A percentile compares a stretch with the other conserved stretches of the same genome.
These are phyloP conservation scores for Acipenser ruthenus DNA, from an alignment of 2,797 vertebrate genomes.

Conservation along the genomic window DNA sequence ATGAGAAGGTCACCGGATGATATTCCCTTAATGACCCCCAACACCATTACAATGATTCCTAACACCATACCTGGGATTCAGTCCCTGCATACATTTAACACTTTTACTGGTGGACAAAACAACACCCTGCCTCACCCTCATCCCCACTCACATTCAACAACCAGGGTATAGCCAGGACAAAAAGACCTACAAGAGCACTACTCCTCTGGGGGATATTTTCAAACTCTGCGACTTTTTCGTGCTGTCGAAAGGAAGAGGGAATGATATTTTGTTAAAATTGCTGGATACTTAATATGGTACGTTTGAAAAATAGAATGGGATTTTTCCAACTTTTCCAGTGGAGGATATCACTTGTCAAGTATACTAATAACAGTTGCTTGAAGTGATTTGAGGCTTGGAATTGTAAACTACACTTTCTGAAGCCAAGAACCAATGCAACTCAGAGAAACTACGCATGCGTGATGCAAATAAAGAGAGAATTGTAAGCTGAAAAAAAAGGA, in stretches of 20 bases:
- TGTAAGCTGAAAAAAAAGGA: slow-evolving; percentile 42
- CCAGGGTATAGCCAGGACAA: slow-evolving; percentile 90
- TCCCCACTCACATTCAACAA: slow-evolving; percentile 96
- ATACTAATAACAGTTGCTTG: slow-evolving; percentile 68
- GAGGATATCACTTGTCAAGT: slow-evolving; percentile 49
- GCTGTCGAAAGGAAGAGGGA: too few relatives aligned
- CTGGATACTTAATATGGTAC: too few relatives aligned
- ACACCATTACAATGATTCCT: slow-evolving; percentile 98
- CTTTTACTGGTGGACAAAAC: slow-evolving; percentile 90
- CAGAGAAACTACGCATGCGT: slow-evolving; percentile 80
- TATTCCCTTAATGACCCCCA: slow-evolving; percentile 98
- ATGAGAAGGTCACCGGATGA: slow-evolving; percentile 97
- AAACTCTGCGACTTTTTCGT: neutral
- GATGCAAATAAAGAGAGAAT: slow-evolving; percentile 56
- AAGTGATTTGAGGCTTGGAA: slow-evolving; percentile 65
- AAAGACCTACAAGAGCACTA: neutral
- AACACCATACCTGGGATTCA: slow-evolving; percentile 93
- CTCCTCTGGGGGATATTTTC: slow-evolving; percentile 27
- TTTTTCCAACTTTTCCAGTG: slow-evolving; percentile 30
- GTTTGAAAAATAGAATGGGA: too few relatives aligned
- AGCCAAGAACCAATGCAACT: slow-evolving; percentile 43
- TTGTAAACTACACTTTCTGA: slow-evolving; percentile 46
- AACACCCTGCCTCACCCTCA: slow-evolving; percentile 92
- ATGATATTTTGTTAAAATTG: too few relatives aligned
- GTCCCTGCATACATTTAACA: slow-evolving; percentile 92